These are phyloP conservation scores for Ophion obscuratus DNA, from an alignment of 2,888 invertebrate species.

Conservation along the genomic window DNA sequence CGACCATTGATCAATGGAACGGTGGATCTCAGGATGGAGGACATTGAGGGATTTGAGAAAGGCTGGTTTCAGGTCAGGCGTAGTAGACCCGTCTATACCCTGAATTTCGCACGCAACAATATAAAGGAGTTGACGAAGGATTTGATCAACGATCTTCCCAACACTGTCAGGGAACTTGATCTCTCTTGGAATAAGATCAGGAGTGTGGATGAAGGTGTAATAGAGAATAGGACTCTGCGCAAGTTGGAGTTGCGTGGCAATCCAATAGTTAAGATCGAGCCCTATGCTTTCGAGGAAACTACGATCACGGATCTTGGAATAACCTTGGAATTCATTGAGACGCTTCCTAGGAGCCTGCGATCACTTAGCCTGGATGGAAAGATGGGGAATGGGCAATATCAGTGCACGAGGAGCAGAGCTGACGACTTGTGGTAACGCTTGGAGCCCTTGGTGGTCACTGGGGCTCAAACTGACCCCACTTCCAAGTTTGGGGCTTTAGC, in stretches of 20 bases:
- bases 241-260: slow-evolving; percentile 81
- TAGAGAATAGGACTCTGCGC: slow-evolving; percentile 77
- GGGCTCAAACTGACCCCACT: too few species aligned
- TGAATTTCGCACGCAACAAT: slow-evolving; percentile 73
- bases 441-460: background rate
- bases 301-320: slow-evolving; percentile 57
- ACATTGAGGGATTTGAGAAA: slow-evolving; percentile 72
- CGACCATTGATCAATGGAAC: background rate
- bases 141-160: slow-evolving; percentile 75
- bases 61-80: slow-evolving; percentile 74
- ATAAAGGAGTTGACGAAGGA: slow-evolving; percentile 74
- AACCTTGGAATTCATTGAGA: background rate
- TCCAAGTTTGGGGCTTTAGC: background rate
- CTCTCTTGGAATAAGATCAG: slow-evolving; percentile 70
- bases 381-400: background rate
- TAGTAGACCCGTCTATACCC: slow-evolving; percentile 56
- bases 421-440: too few species aligned
- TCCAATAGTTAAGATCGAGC: slow-evolving; percentile 79
- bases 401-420: background rate
- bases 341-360: slow-evolving; percentile 48
- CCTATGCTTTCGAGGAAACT: slow-evolving; percentile 81
- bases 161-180: slow-evolving; percentile 67
- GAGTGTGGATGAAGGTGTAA: slow-evolving; percentile 68
- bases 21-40: slow-evolving; percentile 50
- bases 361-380: background rate